Evolutionary conservation across 2,113 vertebrate genomes (phyloP), one percentile per base, ranked within the genome.

Genomic region (Cyanoderma ruficeps): DNA sequence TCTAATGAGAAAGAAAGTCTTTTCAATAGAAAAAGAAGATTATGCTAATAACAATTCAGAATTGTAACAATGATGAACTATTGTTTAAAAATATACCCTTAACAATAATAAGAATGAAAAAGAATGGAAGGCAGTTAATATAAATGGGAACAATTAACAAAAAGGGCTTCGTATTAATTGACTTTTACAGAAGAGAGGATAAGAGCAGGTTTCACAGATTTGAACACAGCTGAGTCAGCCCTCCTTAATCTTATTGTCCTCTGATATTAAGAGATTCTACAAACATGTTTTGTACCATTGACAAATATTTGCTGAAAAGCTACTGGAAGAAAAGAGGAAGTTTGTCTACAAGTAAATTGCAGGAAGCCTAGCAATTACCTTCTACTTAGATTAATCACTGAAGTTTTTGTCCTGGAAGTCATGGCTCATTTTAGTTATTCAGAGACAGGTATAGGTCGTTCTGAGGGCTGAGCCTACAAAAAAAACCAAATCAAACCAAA

Each of bases 51-150:
- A 89, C 57, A 84, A 94, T 83, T 90, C 76, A 61, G 57, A 96
- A 78, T 82, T 87, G 67, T 78, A 82, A 95, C 71, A 84, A 63
- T 91, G 69, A 83, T 76, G 78, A 93, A 85, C 46, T 85, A 49
- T 72, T 96, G 83, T 83, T 80, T 88, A 19, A 94, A 94, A 96
- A 91, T 85, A 90, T 24, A 44, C 83, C 68, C 53, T 91, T 94
- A 96, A 92, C 80, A 93, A 93, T 81, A 96, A 95, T 80, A 96
- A 91, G 94, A 94, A 87, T 64, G 93, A 52, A 76, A 92, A 94
- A 75, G 49, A 94, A 81, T 94, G 49, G 80, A 89, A 90, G 71
- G 81, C 83, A 33, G 76, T 60, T 82, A 90, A 96, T 93, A 96
- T 92, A 94, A 96, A 92, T 92, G 76, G 0, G 17, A 92, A 88